Base-by-base conservation (phyloP, 2,113 vertebrate genomes). In the Bostrychus sinensis region DNA sequence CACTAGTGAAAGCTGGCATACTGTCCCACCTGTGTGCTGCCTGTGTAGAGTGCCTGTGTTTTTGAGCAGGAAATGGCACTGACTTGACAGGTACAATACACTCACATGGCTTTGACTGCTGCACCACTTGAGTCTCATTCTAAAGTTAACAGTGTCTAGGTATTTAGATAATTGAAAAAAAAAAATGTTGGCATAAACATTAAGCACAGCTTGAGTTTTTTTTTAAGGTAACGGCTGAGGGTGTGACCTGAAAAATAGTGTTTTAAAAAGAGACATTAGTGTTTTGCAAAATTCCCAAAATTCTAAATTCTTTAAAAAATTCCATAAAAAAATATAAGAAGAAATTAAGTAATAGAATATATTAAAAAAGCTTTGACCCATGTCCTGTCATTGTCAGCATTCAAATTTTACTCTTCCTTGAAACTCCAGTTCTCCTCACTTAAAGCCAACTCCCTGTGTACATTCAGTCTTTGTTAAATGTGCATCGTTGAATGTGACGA, bases 391-490 rank as follows among this genome's bases (percentile, higher is more conserved):
- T 30, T 30, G 28, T 32, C 5, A 32, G 30, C 30, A 32, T 32
- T 13, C 37, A 39, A 13, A 39, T 4, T 39, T 8, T 10, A 12
- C 14, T 39, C 3, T 39, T 3, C 1, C 37, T 16, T 39, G 9
- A 39, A 36, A 61, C 23, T 51, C 16, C 32, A 62, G 8, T 19
- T 75, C 61, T 23, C 55, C 39, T 48, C 17, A 4, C 37, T 10
- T 25, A 9, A 13, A 25, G 22, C 12, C 45, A 25, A 26, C 45
- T 48, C 45, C 45, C 45, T 37, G 16, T 41, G n/a, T 56, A 28
- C 50, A 54, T 68, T 51, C 48, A 9, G 26, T 17, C 4, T 37
- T 63, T 14, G 22, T 75, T 64, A 17, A n/a, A 62, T 43, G n/a
- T 39, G 48, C 42, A 12, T 41, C 7, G 8, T 54, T 50, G 38